Percentiles rank a stretch among this genome's conserved stretches.
Evolutionary conservation across 30 jellyfish, hydroid and myxozoan species (phyloP).

Genomic region (Pelagia noctiluca): DNA sequence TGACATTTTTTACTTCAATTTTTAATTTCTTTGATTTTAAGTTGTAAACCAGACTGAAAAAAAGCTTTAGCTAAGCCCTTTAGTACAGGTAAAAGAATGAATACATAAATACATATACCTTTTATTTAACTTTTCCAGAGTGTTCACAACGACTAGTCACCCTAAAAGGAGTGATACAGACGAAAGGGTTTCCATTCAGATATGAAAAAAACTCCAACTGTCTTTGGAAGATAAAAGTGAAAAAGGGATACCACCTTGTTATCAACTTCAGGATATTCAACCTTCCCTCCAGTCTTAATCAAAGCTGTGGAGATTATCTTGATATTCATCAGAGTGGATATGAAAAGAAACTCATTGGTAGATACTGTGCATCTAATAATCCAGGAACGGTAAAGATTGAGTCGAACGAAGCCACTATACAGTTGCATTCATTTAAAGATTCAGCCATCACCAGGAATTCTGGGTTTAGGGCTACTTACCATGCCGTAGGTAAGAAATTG

Average conservation of each 20-base stretch:
- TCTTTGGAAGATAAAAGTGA: constrained; percentile 77
- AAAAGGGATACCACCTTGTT: constrained; percentile 64
- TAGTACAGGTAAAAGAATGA: no score
- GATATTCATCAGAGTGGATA: constrained; percentile 75
- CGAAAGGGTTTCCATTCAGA: constrained; percentile 73
- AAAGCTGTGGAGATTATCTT: constrained; percentile 83
- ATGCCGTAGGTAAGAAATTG: constrained; percentile 74
- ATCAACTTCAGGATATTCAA: constrained; percentile 63
- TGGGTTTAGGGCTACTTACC: constrained; percentile 84
- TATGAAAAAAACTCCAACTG: constrained; percentile 80
- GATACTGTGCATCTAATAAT: constrained; percentile 82
- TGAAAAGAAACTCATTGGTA: constrained; percentile 67
- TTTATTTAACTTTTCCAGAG: constrained; percentile 41
- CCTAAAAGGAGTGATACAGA: constrained; percentile 71
- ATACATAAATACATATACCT: neutral
- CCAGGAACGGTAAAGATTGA: constrained; percentile 73
- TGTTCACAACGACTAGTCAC: constrained; percentile 79
- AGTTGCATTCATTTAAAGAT: constrained; percentile 69
- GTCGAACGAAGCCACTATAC: constrained; percentile 68
- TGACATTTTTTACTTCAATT: no score
- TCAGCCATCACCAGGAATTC: neutral
- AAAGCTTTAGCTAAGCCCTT: no score
- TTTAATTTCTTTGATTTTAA: no score
- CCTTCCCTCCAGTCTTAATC: constrained; percentile 50
- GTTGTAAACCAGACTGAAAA: no score